These are phyloP conservation scores for Drymonia ruficornis DNA, from an alignment of 2,888 invertebrate species.

Conservation along the genomic window DNA sequence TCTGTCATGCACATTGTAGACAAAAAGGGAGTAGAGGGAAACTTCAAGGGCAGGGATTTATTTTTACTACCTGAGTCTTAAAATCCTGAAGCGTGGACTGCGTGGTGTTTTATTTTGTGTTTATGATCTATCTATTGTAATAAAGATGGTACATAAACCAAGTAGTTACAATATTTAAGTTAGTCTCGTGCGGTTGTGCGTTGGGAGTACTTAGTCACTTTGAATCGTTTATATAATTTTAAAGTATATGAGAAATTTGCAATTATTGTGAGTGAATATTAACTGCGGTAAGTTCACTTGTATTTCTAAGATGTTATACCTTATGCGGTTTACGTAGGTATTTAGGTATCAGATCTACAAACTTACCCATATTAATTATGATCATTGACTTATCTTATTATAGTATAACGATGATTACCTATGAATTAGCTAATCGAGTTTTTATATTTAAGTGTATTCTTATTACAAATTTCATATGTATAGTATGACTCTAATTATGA, in stretches of 20 bases:
- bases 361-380: too few species aligned
- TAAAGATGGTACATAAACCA: slow-evolving; percentile 29
- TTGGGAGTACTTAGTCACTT: slow-evolving; percentile 19
- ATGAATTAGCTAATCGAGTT: too few species aligned
- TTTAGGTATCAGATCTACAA: too few species aligned
- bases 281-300: neutral
- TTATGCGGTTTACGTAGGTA: too few species aligned
- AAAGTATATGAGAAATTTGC: neutral
- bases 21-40: slow-evolving; percentile 22
- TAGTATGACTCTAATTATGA: too few species aligned
- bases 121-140: slow-evolving; percentile 21
- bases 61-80: slow-evolving; percentile 41
- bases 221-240: neutral
- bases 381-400: too few species aligned
- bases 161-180: slow-evolving; percentile 22
- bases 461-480: too few species aligned
- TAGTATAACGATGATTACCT: too few species aligned
- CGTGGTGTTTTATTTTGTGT: slow-evolving; percentile 47
- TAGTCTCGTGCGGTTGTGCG: slow-evolving; percentile 27
- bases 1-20: slow-evolving; percentile 11
- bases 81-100: slow-evolving; percentile 31
- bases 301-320: too few species aligned
- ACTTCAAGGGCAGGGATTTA: slow-evolving; percentile 31
- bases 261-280: neutral
- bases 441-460: too few species aligned